Conservation (phyloP, 2,113 vertebrate species). For the Oplegnathus fasciatus region DNA sequence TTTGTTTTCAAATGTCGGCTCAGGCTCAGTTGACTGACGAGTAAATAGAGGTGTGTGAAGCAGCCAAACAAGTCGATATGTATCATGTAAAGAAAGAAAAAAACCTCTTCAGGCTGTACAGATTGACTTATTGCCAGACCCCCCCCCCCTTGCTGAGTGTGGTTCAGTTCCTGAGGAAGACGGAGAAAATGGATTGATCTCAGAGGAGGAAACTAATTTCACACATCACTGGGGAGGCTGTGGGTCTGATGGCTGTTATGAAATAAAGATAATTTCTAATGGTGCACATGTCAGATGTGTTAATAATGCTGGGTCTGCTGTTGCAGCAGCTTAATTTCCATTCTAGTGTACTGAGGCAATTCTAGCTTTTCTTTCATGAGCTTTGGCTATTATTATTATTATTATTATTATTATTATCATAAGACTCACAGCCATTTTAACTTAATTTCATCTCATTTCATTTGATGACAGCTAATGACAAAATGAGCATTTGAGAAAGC, state of each 20-base stretch:
- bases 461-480: neutral
- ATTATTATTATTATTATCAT: neutral
- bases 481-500: too few relatives aligned
- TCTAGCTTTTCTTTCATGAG: neutral
- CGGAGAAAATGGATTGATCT: conserved; percentile 10
- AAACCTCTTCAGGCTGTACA: conserved; percentile 4
- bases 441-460: neutral
- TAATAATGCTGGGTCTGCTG: neutral
- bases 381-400: neutral
- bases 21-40: neutral
- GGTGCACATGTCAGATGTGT: neutral
- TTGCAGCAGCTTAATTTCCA: neutral
- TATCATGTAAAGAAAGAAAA: neutral
- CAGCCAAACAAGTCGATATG: conserved; percentile 9
- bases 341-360: neutral
- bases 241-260: conserved; percentile 7
- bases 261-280: neutral
- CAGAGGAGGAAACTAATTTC: conserved; percentile 7
- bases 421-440: neutral
- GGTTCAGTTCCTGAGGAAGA: conserved; percentile 1
- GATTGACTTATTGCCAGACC: conserved; percentile 22
- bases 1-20: conserved; percentile 1
- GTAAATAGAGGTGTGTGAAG: conserved; percentile 11
- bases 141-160: neutral
- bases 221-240: conserved; percentile 4